Evolutionary conservation across 92 coral and sea anemone species (phyloP).

Genomic region (Palythoa heliodiscus): DNA sequence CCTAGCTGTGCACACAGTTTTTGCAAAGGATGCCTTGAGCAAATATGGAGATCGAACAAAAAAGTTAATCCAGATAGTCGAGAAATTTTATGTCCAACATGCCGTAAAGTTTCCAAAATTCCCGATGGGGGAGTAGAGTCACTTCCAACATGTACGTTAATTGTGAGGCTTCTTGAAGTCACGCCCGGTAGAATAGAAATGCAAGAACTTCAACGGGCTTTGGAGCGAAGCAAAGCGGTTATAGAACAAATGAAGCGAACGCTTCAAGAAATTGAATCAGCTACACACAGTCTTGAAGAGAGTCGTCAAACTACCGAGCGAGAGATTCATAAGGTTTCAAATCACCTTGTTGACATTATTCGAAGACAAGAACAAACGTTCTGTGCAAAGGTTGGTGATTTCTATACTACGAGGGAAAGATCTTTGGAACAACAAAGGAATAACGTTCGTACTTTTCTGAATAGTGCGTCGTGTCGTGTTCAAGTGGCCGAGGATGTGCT

Average conservation of each 20-base stretch:
- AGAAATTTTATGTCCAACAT: constrained; percentile 73
- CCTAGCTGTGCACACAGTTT: constrained; percentile 84
- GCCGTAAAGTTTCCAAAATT: constrained; percentile 62
- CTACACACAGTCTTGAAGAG: constrained; percentile 39
- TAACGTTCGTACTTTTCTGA: constrained; percentile 56
- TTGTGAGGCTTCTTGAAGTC: constrained; percentile 76
- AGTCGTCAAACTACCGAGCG: constrained; percentile 54
- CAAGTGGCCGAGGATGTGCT: constrained; percentile 73
- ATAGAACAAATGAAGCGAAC: constrained; percentile 60
- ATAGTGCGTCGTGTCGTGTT: constrained; percentile 65
- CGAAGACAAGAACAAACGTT: constrained; percentile 66
- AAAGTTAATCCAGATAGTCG: constrained; percentile 32
- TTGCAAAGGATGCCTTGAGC: constrained; percentile 79
- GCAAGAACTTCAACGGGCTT: constrained; percentile 70
- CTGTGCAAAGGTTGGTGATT: constrained; percentile 58
- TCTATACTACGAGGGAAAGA: constrained; percentile 65
- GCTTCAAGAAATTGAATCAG: constrained; percentile 54
- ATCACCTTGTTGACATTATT: constrained; percentile 54
- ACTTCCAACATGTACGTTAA: constrained; percentile 74
- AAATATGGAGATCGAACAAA: constrained; percentile 51
- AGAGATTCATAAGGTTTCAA: constrained; percentile 59
- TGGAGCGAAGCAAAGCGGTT: constrained; percentile 79
- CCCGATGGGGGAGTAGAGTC: constrained; percentile 71
- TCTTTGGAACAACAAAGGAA: constrained; percentile 58
- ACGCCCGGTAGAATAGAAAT: constrained; percentile 82